Evolutionary conservation across 2,888 invertebrate genomes (phyloP), one percentile per base, ranked within the genome.

Genomic region (Panopea generosa): DNA sequence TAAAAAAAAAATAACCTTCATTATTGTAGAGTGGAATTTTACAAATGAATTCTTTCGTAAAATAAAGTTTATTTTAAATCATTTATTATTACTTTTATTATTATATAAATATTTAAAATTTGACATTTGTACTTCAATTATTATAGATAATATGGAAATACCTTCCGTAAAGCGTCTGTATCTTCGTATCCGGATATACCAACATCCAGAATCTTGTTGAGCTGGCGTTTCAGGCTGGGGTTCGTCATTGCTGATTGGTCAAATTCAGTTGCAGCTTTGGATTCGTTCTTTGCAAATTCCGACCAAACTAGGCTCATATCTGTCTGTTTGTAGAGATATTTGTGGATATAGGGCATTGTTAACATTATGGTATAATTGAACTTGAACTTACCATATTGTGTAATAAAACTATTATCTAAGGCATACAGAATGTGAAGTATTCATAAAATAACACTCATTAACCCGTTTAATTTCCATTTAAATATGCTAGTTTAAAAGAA

Each of bases 101-200:
- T n/a, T n/a, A n/a, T n/a, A n/a, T n/a, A n/a, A n/a, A n/a, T n/a
- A n/a, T n/a, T n/a, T n/a, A n/a, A n/a, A n/a, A 50, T 18, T 16
- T 20, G 9, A 50, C 18, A 50, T 20, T 14, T 50, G 20, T 14
- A 50, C 9, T 16, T 14, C 9, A 20, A 50, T 50, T n/a, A 50
- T 50, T n/a, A 50, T 16, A 16, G 18, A n/a, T n/a, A n/a, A n/a
- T n/a, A n/a, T n/a, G n/a, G n/a, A n/a, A n/a, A 6, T 55, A 78
- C 77, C 73, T 47, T 56, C 43, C 61, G 50, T 7, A 78, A 40
- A 2, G 61, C 70, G 2, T 24, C 55, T 7, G 38, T 61, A 40
- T 78, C 66, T 2, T 74, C 29, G 60, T 73, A 79, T 0, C 72
- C 79, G 14, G 67, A 47, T 14, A 65, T 72, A 27, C 75, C 79